These are phyloP conservation scores for Germaria angustata DNA, from an alignment of 2,888 invertebrate genomes.

Conservation along the genomic window DNA sequence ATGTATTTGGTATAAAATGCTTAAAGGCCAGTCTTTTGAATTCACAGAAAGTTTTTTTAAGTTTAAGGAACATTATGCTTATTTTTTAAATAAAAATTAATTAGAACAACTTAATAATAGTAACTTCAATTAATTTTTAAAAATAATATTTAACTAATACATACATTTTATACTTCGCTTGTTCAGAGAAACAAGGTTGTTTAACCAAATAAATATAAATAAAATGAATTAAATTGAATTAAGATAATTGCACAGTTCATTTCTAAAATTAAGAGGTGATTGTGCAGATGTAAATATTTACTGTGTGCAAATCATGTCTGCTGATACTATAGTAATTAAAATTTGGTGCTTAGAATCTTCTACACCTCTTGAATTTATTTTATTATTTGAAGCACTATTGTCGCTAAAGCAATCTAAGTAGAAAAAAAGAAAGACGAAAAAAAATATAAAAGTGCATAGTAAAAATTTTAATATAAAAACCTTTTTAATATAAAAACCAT, in stretches of 20 bases:
- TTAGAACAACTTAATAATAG: too few relatives aligned
- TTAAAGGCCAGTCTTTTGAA: neutral
- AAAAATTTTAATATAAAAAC: neutral
- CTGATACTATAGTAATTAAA: neutral
- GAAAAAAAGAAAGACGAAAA: neutral
- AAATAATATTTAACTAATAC: too few relatives aligned
- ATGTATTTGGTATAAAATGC: too few relatives aligned
- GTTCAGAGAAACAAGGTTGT: neutral
- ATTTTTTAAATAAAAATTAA: neutral
- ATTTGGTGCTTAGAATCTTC: neutral
- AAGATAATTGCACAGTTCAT: neutral
- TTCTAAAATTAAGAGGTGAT: constrained; percentile 13
- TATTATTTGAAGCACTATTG: neutral
- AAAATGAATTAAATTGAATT: neutral
- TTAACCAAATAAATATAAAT: neutral
- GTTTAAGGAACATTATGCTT: neutral
- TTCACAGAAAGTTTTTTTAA: neutral
- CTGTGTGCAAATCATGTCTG: constrained; percentile 10
- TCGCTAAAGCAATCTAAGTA: constrained; percentile 6
- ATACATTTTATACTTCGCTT: neutral
- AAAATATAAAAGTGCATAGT: neutral
- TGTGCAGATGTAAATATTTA: constrained; percentile 3
- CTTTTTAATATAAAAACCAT: constrained; percentile 13
- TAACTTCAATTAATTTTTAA: neutral
- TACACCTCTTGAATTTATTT: neutral